These are phyloP conservation scores for Pogonophryne albipinna DNA, from an alignment of 2,797 vertebrate genomes.

Conservation along the genomic window DNA sequence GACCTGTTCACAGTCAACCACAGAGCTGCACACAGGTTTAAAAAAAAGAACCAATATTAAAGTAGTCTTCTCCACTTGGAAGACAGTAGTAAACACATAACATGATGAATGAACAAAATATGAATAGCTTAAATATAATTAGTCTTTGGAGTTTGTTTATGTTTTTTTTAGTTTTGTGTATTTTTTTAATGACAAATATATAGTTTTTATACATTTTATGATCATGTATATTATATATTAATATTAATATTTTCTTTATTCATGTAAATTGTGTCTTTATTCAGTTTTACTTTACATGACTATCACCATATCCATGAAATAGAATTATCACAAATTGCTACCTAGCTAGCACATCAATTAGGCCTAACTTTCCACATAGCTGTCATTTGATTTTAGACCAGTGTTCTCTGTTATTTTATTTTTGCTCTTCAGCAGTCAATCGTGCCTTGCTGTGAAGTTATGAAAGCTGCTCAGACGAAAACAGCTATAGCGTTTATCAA, in stretches of 20 bases:
- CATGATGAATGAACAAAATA: neutral
- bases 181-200: too few relatives aligned
- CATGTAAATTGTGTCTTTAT: too few relatives aligned
- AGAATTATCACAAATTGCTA: neutral
- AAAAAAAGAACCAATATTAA: neutral
- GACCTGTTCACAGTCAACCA: slow-evolving; percentile 73
- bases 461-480: neutral
- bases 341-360: too few relatives aligned
- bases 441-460: neutral
- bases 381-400: neutral
- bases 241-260: too few relatives aligned
- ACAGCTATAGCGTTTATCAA: neutral
- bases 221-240: too few relatives aligned
- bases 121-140: too few relatives aligned
- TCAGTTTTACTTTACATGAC: neutral
- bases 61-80: neutral
- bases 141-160: too few relatives aligned
- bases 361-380: too few relatives aligned
- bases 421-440: neutral
- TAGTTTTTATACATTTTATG: too few relatives aligned
- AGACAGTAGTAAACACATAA: neutral
- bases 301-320: neutral
- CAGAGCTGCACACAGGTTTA: slow-evolving; percentile 19
- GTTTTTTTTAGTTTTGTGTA: too few relatives aligned
- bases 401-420: neutral